Base-by-base conservation (phyloP, 2,888 invertebrate species). In the Cryptocephalus moraei region DNA sequence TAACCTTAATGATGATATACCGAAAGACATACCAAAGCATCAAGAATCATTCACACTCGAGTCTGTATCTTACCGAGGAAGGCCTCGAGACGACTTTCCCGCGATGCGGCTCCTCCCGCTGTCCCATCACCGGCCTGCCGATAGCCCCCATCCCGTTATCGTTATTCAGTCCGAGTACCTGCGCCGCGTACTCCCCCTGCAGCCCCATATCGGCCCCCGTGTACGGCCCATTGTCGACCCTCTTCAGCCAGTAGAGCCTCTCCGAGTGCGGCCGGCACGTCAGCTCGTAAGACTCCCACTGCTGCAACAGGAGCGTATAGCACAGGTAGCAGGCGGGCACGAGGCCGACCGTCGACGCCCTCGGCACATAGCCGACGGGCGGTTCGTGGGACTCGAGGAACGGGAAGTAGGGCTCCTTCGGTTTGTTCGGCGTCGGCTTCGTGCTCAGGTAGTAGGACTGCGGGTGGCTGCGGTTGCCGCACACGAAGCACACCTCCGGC, bases 271-370 rank as follows among this genome's bases (percentile, higher is more conserved):
- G 91, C 58, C 88, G 86, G 2, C 64, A 61, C 62, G 85, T 86
- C 39, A 85, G 75, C 72, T 94, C 93, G 69, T 89, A 89, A 53
- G 84, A 80, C 62, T 93, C 89, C 94, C 94, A 94, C 72, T 94
- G 94, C 68, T 91, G 87, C 47, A 84, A 77, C 39, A 94, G 78
- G 62, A 91, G 79, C 44, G 86, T 82, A 71, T 86, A 89, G 73
- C 94, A 94, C 32, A 93, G 80, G 68, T 82, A 81, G 73, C 94
- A 94, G 49, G 86, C 80, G 57, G 82, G 80, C 36, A 89, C 84
- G 39, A 76, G 45, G 43, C 46, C 53, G 33, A 64, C 64, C 48
- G 58, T 61, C 33, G 65, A 64, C 48, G 58, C 61, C 51, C 61
- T 63, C 31, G 57, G 71, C 40, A 79, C 73, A 65, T 86, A 86